Evolutionary conservation across 2,888 invertebrate genomes (phyloP).

Genomic region (Baronia brevicornis): DNA sequence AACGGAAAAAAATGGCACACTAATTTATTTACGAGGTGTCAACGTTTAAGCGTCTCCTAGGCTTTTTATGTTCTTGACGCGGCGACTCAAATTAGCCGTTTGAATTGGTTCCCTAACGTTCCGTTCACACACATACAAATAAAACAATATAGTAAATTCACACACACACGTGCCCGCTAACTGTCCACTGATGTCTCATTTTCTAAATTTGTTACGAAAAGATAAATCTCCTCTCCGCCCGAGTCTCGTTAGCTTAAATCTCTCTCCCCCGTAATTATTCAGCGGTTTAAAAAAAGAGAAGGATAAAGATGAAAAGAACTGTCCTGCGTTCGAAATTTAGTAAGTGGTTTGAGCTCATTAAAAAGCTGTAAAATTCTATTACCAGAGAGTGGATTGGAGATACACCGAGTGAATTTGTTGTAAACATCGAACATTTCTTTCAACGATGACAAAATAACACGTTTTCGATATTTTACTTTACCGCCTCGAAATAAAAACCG

Average conservation of each 20-base stretch:
- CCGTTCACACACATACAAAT: constrained; percentile 35
- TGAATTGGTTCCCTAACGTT: constrained; percentile 51
- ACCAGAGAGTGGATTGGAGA: constrained; percentile 46
- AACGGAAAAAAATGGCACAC: constrained; percentile 26
- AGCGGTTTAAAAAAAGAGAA: constrained; percentile 41
- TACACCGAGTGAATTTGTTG: constrained; percentile 27
- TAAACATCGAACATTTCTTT: constrained; percentile 15
- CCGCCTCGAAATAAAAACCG: constrained; percentile 6
- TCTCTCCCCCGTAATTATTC: constrained; percentile 66
- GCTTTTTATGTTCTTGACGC: constrained; percentile 33
- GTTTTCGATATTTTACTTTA: constrained; percentile 31
- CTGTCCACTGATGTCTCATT: constrained; percentile 65
- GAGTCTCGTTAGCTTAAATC: constrained; percentile 68
- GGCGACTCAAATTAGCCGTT: constrained; percentile 61
- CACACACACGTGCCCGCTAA: constrained; percentile 31
- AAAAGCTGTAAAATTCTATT: constrained; percentile 70
- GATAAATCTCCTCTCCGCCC: constrained; percentile 67
- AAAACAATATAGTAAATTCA: constrained; percentile 30
- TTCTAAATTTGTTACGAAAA: constrained; percentile 72
- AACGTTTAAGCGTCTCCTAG: constrained; percentile 33
- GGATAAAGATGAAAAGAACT: constrained; percentile 61
- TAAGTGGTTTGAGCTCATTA: constrained; percentile 66
- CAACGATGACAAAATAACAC: constrained; percentile 16
- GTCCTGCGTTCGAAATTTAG: constrained; percentile 56
- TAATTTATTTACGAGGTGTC: constrained; percentile 57